phyloP scores from a whole-genome alignment of 2,888 invertebrate genomes.

The Schizotus pectinicornis region DNA sequence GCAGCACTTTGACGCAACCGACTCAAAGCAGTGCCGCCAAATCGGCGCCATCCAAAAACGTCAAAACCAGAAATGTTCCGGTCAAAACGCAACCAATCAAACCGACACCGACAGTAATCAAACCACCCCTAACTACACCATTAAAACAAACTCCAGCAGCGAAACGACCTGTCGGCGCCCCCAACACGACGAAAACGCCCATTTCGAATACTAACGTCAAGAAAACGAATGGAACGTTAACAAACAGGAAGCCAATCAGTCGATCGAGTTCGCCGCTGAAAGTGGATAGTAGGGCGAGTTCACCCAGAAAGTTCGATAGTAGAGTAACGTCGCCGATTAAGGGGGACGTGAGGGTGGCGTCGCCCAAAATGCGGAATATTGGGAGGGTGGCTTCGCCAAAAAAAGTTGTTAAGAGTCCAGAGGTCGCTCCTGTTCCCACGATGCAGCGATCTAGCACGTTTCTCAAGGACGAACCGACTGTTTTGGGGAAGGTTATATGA shows the following conservation, averaged over 20 bases:
- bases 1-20: constrained; percentile 62
- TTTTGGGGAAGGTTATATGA: constrained; percentile 59
- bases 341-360: constrained; percentile 38
- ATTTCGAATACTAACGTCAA: constrained; percentile 15
- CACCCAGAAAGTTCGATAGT: constrained; percentile 46
- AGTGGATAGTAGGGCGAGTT: constrained; percentile 41
- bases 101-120: constrained; percentile 10
- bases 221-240: constrained; percentile 1
- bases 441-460: constrained; percentile 76
- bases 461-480: constrained; percentile 75
- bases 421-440: constrained; percentile 31
- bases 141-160: constrained; percentile 26
- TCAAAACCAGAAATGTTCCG: constrained; percentile 29
- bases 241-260: constrained; percentile 33
- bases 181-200: constrained; percentile 8
- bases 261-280: constrained; percentile 45
- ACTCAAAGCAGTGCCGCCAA: constrained; percentile 67
- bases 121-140: constrained; percentile 5
- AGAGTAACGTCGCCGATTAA: constrained; percentile 46
- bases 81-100: constrained; percentile 14
- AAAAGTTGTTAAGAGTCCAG: constrained; percentile 23
- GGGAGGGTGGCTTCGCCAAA: constrained; percentile 29
- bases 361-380: constrained; percentile 26
- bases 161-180: constrained; percentile 11
- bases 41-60: constrained; percentile 53